These are phyloP conservation scores for Hypanus sabinus DNA, from an alignment of 2,113 vertebrate species.

Conservation along the genomic window DNA sequence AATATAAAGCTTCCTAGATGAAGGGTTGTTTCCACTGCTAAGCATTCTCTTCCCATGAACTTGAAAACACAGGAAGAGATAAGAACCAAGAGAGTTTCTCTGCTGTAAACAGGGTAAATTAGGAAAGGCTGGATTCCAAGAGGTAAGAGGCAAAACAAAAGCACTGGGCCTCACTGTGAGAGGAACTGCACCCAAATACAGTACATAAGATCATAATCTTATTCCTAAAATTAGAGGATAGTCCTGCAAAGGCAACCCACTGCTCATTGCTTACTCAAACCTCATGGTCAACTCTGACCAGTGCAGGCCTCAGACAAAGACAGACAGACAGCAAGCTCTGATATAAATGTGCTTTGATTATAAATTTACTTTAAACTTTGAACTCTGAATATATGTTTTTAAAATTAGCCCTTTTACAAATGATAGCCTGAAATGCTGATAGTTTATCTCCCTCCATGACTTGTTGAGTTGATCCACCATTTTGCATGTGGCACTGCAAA, in stretches of 20 bases:
- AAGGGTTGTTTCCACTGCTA: background rate
- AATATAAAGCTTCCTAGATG: slow-evolving; percentile 44
- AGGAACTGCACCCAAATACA: background rate
- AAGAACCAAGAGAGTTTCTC: background rate
- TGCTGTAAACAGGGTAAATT: background rate
- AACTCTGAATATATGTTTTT: background rate
- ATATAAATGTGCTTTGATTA: too few relatives aligned
- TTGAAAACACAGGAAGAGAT: background rate
- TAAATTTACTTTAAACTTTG: too few relatives aligned
- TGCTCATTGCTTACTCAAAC: background rate
- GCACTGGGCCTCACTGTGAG: background rate
- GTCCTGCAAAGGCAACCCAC: background rate
- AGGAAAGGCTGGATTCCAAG: background rate
- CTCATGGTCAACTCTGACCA: too few relatives aligned
- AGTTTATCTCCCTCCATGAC: too few relatives aligned
- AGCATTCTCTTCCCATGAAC: background rate
- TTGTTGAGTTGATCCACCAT: too few relatives aligned
- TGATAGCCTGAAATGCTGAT: background rate
- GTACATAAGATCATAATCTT: background rate
- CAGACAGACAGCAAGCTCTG: too few relatives aligned
- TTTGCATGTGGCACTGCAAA: background rate
- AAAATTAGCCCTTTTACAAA: background rate
- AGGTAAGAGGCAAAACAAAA: background rate
- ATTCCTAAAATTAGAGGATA: background rate
- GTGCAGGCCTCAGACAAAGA: too few relatives aligned